Evolutionary conservation across 2,888 invertebrate genomes (phyloP), one percentile per base, ranked within the genome.

Genomic region (Aplocera efformata): DNA sequence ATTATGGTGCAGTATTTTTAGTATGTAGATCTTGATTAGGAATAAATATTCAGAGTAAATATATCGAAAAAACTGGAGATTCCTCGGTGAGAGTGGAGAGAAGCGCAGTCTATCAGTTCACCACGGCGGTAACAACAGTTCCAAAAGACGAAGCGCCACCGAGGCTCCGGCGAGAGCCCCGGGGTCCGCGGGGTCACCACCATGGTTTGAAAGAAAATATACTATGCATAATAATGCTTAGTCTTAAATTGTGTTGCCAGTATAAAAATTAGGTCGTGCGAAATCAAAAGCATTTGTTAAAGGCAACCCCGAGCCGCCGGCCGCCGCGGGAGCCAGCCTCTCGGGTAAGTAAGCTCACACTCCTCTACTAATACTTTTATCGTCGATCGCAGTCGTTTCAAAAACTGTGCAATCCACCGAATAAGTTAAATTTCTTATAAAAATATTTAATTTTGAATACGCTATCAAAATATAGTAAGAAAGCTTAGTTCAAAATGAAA

Each of bases 31-130:
- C 32, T n/a, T 17, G 13, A 17, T 17, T 17, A 17, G 13, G 13
- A 17, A 17, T 17, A 17, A 17, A 17, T 1, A 46, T 45, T 26
- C 8, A 32, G 11, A 39, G 32, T 39, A 39, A 32, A 39, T n/a
- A 17, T 28, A 3, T 63, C 58, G 13, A 56, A 39, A n/a, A 36
- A 39, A 39, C 10, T 38, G 21, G 21, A 26, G 28, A 13, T 28
- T 7, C 11, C 30, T 30, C 24, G 13, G 30, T 39, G 28, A 39
- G 39, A 23, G 32, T 32, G 31, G 35, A 30, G 17, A 24, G 25
- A 13, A 24, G 25, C 32, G 32, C 32, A 39, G 39, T 39, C 39
- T 39, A 39, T 39, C 22, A 32, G 28, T 28, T 10, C 21, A 27
- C 25, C 27, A 38, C 23, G 39, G 22, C 11, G 32, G 13, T 7